Base-by-base conservation (phyloP, 2,888 invertebrate species). In the Lepidochrysops patricia region DNA sequence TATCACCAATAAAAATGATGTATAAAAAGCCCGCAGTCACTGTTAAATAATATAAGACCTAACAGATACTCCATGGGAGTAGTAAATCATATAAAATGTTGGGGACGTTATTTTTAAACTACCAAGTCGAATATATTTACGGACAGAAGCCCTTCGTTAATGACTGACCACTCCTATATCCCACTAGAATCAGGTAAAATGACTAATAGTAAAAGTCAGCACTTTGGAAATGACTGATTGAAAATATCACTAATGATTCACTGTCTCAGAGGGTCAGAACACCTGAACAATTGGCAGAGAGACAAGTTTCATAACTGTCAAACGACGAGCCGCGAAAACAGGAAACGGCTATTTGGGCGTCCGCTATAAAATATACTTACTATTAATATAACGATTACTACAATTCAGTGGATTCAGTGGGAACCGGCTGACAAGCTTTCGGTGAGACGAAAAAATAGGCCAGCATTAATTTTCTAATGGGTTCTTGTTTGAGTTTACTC, bases 301-400 rank as follows among this genome's bases (percentile, higher is more conserved):
- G 85, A 80, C 86, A 87, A 85, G 75, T 86, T 84, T 78, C 84
- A 80, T 83, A 86, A 87, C 64, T 68, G 68, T 62, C 64, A 61
- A 69, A 70, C 73, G 70, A 69, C 73, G 70, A 71, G 72, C 69
- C 72, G 74, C 73, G 79, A 80, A 81, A 84, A 86, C 87, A 87
- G 87, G 88, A 88, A 86, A 87, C 82, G 70, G 75, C 75, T 81
- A 77, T 82, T 80, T 82, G 77, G 78, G 77, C 77, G 73, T 73
- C 76, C 72, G 73, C 62, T 63, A 63, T 61, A 27, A 62, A 64
- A 54, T 54, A 54, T 15, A 19, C 43, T 9, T 19, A 19, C 27
- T 54, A 54, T 32, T 54, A 60, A 61, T 64, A 65, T 56, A 57
- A 59, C 57, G 25, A 48, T 37, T 49, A 58, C 12, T 54, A 60